Evolutionary conservation across 30 jellyfish, hydroid and myxozoan species (phyloP).

Genomic region (Cassiopea xamachana): DNA sequence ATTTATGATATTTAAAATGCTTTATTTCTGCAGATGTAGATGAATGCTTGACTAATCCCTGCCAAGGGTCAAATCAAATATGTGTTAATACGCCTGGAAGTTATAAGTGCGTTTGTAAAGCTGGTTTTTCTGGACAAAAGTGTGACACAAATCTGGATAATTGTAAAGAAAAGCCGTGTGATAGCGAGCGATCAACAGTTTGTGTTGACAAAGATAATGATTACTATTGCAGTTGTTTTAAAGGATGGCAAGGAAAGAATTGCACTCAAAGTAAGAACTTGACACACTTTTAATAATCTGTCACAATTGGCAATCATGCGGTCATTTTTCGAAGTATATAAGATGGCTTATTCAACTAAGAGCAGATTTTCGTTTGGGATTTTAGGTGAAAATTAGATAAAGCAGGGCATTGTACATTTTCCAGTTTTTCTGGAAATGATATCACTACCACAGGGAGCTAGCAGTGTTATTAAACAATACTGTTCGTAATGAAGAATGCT

Average conservation of each 20-base stretch:
- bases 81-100: conserved; percentile 80
- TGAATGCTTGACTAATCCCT: conserved; percentile 61
- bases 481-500: too few species aligned
- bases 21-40: conserved; percentile 46
- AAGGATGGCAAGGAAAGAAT: conserved; percentile 85
- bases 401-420: too few species aligned
- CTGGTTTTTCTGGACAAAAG: conserved; percentile 68
- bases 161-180: conserved; percentile 65
- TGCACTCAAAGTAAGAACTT: conserved; percentile 62
- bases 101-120: conserved; percentile 66
- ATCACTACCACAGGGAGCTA: too few species aligned
- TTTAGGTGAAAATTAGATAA: too few species aligned
- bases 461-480: too few species aligned
- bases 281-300: too few species aligned
- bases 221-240: conserved; percentile 67
- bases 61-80: conserved; percentile 40
- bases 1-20: not conserved
- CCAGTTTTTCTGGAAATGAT: too few species aligned
- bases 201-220: conserved; percentile 69
- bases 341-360: too few species aligned
- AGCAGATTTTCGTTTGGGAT: too few species aligned
- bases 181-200: conserved; percentile 49
- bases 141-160: conserved; percentile 70
- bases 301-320: too few species aligned
- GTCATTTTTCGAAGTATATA: too few species aligned